Base-by-base conservation (phyloP, 2,113 vertebrate genomes). In the Erythrocebus patas region DNA sequence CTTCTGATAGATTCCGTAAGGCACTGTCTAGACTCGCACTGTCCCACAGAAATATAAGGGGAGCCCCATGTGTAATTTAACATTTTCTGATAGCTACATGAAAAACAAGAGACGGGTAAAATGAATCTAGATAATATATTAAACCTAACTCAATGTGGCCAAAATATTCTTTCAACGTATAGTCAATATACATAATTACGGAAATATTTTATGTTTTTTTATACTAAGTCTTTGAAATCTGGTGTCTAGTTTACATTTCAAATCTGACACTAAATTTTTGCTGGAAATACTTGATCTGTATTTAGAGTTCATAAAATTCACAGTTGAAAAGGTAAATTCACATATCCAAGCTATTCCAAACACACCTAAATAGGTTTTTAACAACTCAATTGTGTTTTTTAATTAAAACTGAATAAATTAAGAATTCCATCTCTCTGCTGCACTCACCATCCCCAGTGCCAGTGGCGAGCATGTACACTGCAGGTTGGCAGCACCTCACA, bases 391-490 rank as follows among this genome's bases (percentile, higher is more conserved):
- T 59, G 43, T 59, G 30, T 66, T 96, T 86, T 72, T 6, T 95
- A 86, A 55, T 48, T 75, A 10, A 43, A 92, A n/a, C 50, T 64
- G 72, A 32, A 18, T 40, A 61, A 70, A 9, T 40, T 40, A 86
- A 89, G 80, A 79, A 85, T 68, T 78, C 38, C 3, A 12, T 43
- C 72, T 92, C 83, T 59, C 57, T 16, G 5, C 18, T 3, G 57
- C 23, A 55, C 6, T 3, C 57, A 22, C 10, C 20, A 13, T 22
- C 45, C 59, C 25, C 12, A 17, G 35, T 3, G 43, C 48, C 8
- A 9, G 72, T 1, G 81, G 87, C 14, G 11, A 75, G 1, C 18
- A 0, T 4, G 14, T 6, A 8, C 2, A 1, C 16, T 1, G 13
- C 3, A 1, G 50, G 55, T 13, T 35, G 43, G 5, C 50, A 8